Percentiles rank a stretch among this genome's conserved stretches.
phyloP scores from a whole-genome alignment of 2,113 vertebrate genomes.

The Clarias magur region DNA sequence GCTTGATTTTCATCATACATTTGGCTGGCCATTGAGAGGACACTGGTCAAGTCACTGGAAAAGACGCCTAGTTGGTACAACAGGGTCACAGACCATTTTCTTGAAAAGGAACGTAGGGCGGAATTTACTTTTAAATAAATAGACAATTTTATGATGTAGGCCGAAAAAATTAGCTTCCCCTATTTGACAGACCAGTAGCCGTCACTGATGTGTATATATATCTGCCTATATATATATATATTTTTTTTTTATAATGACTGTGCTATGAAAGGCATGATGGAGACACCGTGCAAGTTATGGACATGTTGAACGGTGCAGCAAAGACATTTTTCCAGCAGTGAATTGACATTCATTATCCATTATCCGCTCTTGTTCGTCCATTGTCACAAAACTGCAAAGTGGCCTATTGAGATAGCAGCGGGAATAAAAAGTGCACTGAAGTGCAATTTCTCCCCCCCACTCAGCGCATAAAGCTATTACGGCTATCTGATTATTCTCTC shows the following conservation, averaged over 20 bases:
- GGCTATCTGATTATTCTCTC: conserved; percentile 35
- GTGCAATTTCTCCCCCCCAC: conserved; percentile 17
- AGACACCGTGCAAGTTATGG: background rate
- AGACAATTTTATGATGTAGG: no score
- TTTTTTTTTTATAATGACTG: background rate
- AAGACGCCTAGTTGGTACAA: no score
- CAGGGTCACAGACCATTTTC: no score
- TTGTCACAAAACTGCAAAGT: conserved; percentile 39
- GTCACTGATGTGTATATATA: no score
- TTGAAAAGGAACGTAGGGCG: no score
- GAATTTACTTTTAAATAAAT: no score
- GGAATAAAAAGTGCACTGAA: conserved; percentile 29
- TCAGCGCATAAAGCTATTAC: conserved; percentile 31
- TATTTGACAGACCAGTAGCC: no score
- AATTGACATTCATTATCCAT: conserved; percentile 40
- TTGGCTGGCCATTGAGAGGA: no score
- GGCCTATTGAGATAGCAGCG: conserved; percentile 37
- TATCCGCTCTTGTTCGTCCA: conserved; percentile 33
- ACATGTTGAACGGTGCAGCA: conserved; percentile 6
- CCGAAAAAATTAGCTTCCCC: no score
- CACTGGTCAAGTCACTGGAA: no score
- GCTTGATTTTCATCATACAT: no score
- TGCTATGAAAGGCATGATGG: background rate
- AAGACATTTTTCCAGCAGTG: conserved; percentile 26
- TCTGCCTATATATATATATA: no score